Conservation (phyloP, 2,797 vertebrate genomes). For the Clarias platycephalus region DNA sequence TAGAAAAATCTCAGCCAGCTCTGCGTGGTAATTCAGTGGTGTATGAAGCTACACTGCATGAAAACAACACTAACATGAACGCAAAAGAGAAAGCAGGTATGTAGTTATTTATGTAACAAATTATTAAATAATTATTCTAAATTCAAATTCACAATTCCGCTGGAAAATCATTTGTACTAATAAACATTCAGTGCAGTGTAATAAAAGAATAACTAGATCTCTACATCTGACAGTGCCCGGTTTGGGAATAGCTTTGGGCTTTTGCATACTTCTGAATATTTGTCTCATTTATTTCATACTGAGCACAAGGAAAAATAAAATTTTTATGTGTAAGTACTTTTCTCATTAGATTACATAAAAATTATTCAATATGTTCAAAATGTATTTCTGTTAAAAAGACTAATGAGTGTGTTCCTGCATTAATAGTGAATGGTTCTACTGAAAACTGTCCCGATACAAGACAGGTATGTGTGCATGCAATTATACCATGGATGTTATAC, state of each 20-base stretch:
- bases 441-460: background rate
- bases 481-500: too few relatives aligned
- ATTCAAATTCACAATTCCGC: background rate
- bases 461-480: background rate
- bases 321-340: background rate
- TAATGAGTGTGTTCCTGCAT: background rate
- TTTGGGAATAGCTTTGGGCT: background rate
- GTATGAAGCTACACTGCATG: too few relatives aligned
- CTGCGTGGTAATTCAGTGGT: background rate
- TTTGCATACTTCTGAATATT: background rate
- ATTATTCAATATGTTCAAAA: too few relatives aligned
- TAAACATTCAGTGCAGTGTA: background rate
- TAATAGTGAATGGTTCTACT: background rate
- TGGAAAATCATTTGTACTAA: background rate
- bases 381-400: background rate
- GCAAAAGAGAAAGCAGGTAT: background rate
- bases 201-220: background rate
- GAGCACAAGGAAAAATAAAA: background rate
- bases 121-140: background rate
- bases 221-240: too few relatives aligned
- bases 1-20: background rate
- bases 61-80: too few relatives aligned
- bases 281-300: background rate
- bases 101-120: background rate
- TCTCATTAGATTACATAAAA: background rate